These are phyloP conservation scores for Camponotus floridanus DNA, from an alignment of 1,140 invertebrate genomes.

Conservation along the genomic window DNA sequence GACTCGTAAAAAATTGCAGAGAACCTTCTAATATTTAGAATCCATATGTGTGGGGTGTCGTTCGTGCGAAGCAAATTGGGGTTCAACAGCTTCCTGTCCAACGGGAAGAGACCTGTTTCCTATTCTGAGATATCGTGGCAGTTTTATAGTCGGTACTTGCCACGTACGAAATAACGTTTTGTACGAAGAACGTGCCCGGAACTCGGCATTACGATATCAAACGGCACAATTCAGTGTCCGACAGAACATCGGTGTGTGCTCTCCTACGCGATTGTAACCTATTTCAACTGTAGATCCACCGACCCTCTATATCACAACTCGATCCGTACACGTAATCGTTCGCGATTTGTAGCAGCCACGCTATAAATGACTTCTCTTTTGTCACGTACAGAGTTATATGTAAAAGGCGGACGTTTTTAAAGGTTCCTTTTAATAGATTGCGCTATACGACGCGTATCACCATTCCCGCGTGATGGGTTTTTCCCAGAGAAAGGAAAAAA, in stretches of 20 bases:
- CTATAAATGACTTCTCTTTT: constrained; percentile 53
- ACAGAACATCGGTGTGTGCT: constrained; percentile 62
- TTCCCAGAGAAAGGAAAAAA: background rate
- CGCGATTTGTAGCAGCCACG: constrained; percentile 52
- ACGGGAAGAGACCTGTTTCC: constrained; percentile 70
- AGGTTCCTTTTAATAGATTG: constrained; percentile 29
- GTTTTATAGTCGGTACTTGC: constrained; percentile 74
- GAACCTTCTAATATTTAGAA: background rate
- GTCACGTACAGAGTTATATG: constrained; percentile 41
- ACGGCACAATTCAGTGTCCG: constrained; percentile 71
- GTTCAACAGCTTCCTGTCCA: constrained; percentile 72
- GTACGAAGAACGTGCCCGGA: constrained; percentile 71
- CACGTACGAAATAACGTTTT: constrained; percentile 75
- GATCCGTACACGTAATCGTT: constrained; percentile 57
- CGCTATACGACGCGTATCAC: background rate
- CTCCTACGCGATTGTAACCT: constrained; percentile 68
- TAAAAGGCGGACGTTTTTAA: constrained; percentile 39
- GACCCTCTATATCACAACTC: constrained; percentile 43
- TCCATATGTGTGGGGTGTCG: background rate
- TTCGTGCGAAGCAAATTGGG: constrained; percentile 45
- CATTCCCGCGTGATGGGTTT: background rate
- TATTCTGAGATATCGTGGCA: constrained; percentile 74
- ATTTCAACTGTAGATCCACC: constrained; percentile 65
- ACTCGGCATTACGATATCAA: constrained; percentile 71
- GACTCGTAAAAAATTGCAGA: background rate